phyloP scores from a whole-genome alignment of 2,888 invertebrate species.

The Ashinkailepas kermadecensis region DNA sequence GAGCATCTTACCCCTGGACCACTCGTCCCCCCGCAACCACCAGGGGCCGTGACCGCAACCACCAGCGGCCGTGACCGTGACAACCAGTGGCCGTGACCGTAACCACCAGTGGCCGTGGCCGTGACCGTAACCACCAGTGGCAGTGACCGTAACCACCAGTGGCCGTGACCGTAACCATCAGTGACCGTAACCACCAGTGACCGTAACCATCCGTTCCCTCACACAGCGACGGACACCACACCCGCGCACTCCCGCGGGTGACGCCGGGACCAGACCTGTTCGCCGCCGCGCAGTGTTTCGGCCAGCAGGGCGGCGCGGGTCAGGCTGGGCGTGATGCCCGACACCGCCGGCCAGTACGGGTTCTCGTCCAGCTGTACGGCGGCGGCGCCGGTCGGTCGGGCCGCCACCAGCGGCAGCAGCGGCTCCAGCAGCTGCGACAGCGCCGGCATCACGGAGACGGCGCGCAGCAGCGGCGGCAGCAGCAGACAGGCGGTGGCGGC shows the following conservation, averaged over 20 bases:
- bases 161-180: neutral
- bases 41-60: too few relatives aligned
- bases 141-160: too few relatives aligned
- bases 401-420: neutral
- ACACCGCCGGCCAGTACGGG: neutral
- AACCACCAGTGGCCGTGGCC: too few relatives aligned
- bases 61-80: too few relatives aligned
- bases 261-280: neutral
- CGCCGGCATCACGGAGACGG: constrained; percentile 4
- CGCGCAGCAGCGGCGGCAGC: constrained; percentile 7
- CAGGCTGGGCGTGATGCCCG: neutral
- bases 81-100: too few relatives aligned
- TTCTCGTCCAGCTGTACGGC: neutral
- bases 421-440: neutral
- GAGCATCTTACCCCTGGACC: too few relatives aligned
- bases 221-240: too few relatives aligned
- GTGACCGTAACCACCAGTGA: neutral
- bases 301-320: neutral
- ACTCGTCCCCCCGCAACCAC: too few relatives aligned
- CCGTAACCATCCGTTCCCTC: too few relatives aligned
- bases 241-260: too few relatives aligned
- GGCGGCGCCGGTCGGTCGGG: neutral
- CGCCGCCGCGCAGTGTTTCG: neutral
- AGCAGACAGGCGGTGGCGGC: neutral
- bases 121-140: too few relatives aligned